phyloP scores from a whole-genome alignment of 2,888 invertebrate genomes.

The Clusia tigrina region DNA sequence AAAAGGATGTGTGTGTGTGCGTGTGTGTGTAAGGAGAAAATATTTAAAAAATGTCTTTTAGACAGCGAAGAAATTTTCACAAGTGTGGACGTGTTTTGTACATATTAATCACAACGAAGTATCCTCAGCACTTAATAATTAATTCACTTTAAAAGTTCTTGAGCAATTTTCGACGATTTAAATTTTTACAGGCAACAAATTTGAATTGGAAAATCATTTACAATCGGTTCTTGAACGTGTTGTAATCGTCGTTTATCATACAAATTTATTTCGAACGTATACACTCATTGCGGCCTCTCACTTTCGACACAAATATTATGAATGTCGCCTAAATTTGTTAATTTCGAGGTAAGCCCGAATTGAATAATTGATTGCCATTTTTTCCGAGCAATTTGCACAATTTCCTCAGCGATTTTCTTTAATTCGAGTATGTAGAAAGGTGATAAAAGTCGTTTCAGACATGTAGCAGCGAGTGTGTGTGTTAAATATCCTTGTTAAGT shows the following conservation, averaged over 20 bases:
- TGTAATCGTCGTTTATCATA: conserved; percentile 28
- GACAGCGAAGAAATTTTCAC: conserved; percentile 51
- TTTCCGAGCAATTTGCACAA: not conserved
- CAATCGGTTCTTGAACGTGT: conserved; percentile 10
- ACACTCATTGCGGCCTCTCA: too few relatives aligned
- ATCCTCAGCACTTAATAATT: conserved; percentile 13
- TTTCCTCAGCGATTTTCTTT: not conserved
- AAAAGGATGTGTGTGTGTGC: not conserved
- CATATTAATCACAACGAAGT: conserved; percentile 32
- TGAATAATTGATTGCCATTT: not conserved
- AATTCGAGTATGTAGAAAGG: too few relatives aligned
- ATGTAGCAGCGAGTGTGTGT: too few relatives aligned
- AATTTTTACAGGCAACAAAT: conserved; percentile 11
- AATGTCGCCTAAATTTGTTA: conserved; percentile 89
- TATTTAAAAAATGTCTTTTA: conserved; percentile 27
- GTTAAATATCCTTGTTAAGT: too few relatives aligned
- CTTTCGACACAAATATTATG: conserved; percentile 69
- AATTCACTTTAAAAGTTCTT: conserved; percentile 23
- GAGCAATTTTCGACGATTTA: conserved; percentile 12
- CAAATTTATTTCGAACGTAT: conserved; percentile 31
- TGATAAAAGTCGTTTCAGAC: not conserved
- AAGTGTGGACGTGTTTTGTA: conserved; percentile 45
- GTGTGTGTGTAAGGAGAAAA: too few relatives aligned
- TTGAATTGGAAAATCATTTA: conserved; percentile 20
- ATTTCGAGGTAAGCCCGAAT: conserved; percentile 78